phyloP scores from a whole-genome alignment of 2,888 invertebrate species.

The Drosophila emarginata region DNA sequence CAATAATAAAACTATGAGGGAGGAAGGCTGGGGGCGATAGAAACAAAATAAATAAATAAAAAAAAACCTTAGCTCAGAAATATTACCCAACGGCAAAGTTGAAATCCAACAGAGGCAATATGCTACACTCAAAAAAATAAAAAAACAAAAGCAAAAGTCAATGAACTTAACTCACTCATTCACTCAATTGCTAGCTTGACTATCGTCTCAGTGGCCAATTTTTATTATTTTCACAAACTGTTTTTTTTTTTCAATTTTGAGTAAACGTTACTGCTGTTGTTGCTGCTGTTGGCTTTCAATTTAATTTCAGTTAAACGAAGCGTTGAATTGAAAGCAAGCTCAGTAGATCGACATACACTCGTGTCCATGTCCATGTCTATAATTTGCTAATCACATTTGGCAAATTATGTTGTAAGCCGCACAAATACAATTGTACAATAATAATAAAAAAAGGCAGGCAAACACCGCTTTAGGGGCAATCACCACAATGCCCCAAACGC shows the following conservation, averaged over 20 bases:
- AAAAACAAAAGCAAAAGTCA: conserved; percentile 45
- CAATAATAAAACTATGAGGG: neutral
- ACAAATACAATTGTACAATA: conserved; percentile 62
- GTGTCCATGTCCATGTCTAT: conserved; percentile 51
- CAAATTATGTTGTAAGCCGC: conserved; percentile 70
- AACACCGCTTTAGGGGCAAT: conserved; percentile 37
- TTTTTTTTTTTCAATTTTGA: conserved; percentile 67
- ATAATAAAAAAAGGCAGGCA: conserved; percentile 12
- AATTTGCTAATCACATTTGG: conserved; percentile 73
- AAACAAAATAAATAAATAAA: neutral
- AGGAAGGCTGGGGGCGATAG: neutral
- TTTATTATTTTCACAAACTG: conserved; percentile 65
- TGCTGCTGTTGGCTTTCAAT: conserved; percentile 62
- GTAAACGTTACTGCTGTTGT: conserved; percentile 48
- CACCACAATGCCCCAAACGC: conserved; percentile 16
- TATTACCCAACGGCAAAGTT: conserved; percentile 6
- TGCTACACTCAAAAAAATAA: conserved; percentile 43
- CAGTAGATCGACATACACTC: conserved; percentile 12
- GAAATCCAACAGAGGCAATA: conserved; percentile 20
- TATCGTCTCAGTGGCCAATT: conserved; percentile 63
- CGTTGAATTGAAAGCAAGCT: conserved; percentile 74
- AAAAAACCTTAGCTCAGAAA: neutral
- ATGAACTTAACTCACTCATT: conserved; percentile 45
- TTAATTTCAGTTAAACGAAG: conserved; percentile 74
- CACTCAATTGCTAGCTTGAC: conserved; percentile 7